Base-by-base conservation (phyloP, 2,797 vertebrate species). In the Myotis planiceps region DNA sequence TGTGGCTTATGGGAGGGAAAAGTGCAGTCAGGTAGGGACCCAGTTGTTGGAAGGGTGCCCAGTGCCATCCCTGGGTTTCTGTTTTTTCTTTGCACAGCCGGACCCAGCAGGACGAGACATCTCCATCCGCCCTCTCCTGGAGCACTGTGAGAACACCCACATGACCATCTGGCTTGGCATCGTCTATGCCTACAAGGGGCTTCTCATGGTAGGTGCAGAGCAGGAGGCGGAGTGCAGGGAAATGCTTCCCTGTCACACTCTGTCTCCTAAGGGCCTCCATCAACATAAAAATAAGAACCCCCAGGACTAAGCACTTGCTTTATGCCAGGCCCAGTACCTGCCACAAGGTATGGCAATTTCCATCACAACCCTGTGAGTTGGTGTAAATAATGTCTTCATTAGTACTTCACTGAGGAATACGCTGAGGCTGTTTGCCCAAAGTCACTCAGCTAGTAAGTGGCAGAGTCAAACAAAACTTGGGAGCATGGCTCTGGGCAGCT, bases 141-240 rank as follows among this genome's bases (percentile, higher is more conserved):
- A 99, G 98, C 99, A 99, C 99, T 99, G 99, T 93, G 99, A 99
- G 98, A 99, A 99, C 99, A 99, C 99, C 91, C 99, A 99, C 98
- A 99, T 99, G 99, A 99, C 99, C 98, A 99, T 99, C 98, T 99
- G 99, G 99, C 99, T 99, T 90, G 99, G 99, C 92, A 99, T 99
- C 75, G 99, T 99, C 97, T 99, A 99, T 42, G 99, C 99, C 97
- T 99, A 99, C 98, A 99, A 99, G 99, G 99, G 99, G 82, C 99
- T 99, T 97, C 99, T 99, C 89, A 99, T 99, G 99, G 99, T 99
- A 98, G 99, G 99, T 98, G 45, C 14, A 18, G 29, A 53, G 63
- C 79, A 1, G 66, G 49, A 90, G 89, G 65, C 16, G 4, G 34
- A 27, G 53, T 1, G 15, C 74, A 45, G 75, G 37, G 49, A 74